Conservation (phyloP, 1,140 invertebrate species). For the Drosophila sturtevanti region DNA sequence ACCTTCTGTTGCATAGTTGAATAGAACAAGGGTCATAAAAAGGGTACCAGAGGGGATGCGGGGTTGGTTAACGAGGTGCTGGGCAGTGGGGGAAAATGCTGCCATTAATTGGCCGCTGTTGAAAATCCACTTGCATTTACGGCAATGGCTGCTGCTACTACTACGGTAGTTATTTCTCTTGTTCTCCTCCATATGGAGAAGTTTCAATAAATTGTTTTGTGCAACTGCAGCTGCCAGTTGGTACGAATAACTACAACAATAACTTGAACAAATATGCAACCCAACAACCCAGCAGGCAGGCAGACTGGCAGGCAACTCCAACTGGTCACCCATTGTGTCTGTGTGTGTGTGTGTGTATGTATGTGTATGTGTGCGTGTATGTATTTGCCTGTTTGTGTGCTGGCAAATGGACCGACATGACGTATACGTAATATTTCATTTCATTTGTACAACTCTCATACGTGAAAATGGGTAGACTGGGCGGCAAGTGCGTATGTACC, state of each 20-base stretch:
- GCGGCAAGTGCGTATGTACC: neutral
- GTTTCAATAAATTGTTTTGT: conserved; percentile 51
- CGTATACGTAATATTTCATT: conserved; percentile 80
- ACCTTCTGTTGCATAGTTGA: neutral
- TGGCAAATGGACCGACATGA: conserved; percentile 71
- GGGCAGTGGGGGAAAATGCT: neutral
- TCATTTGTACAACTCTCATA: conserved; percentile 61
- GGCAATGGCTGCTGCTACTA: neutral
- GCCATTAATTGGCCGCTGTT: conserved; percentile 46
- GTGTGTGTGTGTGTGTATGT: conserved; percentile 32
- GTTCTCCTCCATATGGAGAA: conserved; percentile 9
- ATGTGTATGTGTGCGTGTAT: neutral
- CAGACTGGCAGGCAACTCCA: conserved; percentile 25
- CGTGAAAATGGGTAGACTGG: neutral
- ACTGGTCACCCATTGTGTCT: conserved; percentile 43
- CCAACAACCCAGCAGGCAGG: conserved; percentile 4
- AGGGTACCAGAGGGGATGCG: neutral
- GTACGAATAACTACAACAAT: conserved; percentile 56
- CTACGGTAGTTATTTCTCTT: conserved; percentile 18
- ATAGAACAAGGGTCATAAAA: neutral
- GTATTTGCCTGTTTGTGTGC: conserved; percentile 36
- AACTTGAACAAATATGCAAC: conserved; percentile 65
- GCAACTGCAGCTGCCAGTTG: conserved; percentile 23
- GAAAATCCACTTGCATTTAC: conserved; percentile 12
- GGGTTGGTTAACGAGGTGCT: conserved; percentile 10